These are phyloP conservation scores for Acrobasis consociella DNA, from an alignment of 2,888 invertebrate species.

Conservation along the genomic window DNA sequence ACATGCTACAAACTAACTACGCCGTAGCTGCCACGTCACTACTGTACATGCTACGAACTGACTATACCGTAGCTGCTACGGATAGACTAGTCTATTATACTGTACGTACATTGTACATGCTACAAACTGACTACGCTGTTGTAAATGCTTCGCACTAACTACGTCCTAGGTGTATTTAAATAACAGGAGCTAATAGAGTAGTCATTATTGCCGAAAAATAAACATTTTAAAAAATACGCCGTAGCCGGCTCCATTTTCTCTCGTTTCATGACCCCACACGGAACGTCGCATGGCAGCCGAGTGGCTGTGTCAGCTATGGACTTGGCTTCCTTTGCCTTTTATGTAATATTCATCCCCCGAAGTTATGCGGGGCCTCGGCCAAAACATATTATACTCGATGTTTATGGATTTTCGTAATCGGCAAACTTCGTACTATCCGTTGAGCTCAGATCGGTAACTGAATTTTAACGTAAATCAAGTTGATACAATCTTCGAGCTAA, in stretches of 20 bases:
- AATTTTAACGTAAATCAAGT: background rate
- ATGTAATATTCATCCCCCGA: slow-evolving; percentile 62
- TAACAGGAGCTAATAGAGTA: too few species aligned
- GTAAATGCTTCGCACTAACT: too few species aligned
- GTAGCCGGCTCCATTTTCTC: slow-evolving; percentile 24
- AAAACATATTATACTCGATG: slow-evolving; percentile 63
- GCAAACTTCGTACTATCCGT: slow-evolving; percentile 28
- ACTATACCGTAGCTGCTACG: too few species aligned
- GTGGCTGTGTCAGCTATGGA: slow-evolving; percentile 66
- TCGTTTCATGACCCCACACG: slow-evolving; percentile 38
- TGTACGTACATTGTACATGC: too few species aligned
- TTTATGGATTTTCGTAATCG: slow-evolving; percentile 57
- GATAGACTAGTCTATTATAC: too few species aligned
- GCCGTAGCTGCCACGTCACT: too few species aligned
- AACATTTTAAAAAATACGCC: background rate
- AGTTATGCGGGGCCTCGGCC: slow-evolving; percentile 58
- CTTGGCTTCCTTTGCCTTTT: slow-evolving; percentile 63
- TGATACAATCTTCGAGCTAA: background rate
- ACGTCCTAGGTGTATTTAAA: too few species aligned
- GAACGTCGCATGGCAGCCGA: slow-evolving; percentile 48
- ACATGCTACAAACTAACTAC: too few species aligned
- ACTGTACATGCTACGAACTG: too few species aligned
- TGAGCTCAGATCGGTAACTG: slow-evolving; percentile 30
- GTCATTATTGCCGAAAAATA: too few species aligned
- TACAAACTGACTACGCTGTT: too few species aligned